Base-by-base conservation (phyloP, 2,113 vertebrate genomes). In the Corapipo altera region DNA sequence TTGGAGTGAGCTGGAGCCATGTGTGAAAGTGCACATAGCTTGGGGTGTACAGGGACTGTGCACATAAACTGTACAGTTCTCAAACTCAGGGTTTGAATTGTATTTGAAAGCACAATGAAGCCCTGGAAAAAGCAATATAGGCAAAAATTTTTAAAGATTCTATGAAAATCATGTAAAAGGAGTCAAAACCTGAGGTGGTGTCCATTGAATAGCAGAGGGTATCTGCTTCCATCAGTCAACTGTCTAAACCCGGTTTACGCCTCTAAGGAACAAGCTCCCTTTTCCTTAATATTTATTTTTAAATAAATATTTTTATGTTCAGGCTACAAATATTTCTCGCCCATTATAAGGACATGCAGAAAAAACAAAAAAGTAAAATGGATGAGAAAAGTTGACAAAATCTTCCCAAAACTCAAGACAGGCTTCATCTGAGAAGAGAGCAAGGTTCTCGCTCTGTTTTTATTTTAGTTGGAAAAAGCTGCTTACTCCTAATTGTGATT, bases 401-500 rank as follows among this genome's bases (percentile, higher is more conserved):
- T 80, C 55, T 96, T 91, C 85, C 58, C 82, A 61, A 87, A 72
- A 94, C 6, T 43, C 58, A 65, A 76, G 26, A 35, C 21, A 59
- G 41, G 35, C 33, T 91, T 86, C n/a, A 52, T 74, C 69, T 71
- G 43, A 93, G 84, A 95, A 88, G 71, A 67, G 14, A 10, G 7
- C 15, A 62, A 59, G 37, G 16, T 86, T 87, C 70, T 69, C 44
- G 57, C 43, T 94, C 80, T 94, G 85, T 94, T 94, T 91, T 95
- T 95, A 64, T 79, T 95, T 95, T 75, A 85, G 65, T 11, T 62
- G 54, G 80, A 62, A 75, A 83, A 44, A 41, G 46, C 76, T 92
- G 39, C 54, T 91, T 43, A 39, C n/a, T 33, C 62, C 77, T 97
- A 97, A 97, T 95, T 97, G 91, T 96, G 97, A 96, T 67, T 71